Percentiles rank a stretch among this genome's conserved stretches.
Conservation (phyloP, 2,888 invertebrate genomes). For the Tromatobia lineatoria region DNA sequence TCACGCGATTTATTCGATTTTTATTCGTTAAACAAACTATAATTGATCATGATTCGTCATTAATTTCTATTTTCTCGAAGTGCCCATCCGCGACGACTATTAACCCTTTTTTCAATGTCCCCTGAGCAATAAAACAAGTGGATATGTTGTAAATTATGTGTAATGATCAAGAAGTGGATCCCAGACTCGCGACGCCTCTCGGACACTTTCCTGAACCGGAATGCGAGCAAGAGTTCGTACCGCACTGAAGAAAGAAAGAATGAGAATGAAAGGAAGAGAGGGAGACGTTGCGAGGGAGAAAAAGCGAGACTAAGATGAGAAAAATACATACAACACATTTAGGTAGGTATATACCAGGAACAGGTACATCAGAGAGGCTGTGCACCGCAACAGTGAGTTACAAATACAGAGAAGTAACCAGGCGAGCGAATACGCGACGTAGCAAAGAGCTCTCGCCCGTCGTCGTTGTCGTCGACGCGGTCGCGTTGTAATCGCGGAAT, state of each 20-base stretch:
- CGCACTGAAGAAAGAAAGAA: constrained; percentile 44
- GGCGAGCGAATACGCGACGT: constrained; percentile 25
- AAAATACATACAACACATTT: constrained; percentile 29
- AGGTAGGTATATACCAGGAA: neutral
- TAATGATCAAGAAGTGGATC: constrained; percentile 60
- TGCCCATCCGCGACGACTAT: neutral
- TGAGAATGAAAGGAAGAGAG: constrained; percentile 56
- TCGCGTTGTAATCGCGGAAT: constrained; percentile 82
- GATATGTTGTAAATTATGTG: constrained; percentile 55
- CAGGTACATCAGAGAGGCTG: constrained; percentile 12
- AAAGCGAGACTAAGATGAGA: constrained; percentile 26
- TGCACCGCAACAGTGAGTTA: constrained; percentile 14
- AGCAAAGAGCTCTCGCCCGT: constrained; percentile 53
- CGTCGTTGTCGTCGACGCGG: constrained; percentile 61
- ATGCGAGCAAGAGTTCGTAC: constrained; percentile 58
- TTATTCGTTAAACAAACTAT: neutral
- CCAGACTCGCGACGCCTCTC: constrained; percentile 36
- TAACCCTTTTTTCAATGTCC: neutral
- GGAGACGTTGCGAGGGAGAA: constrained; percentile 43
- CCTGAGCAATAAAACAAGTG: constrained; percentile 29
- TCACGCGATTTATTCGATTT: neutral
- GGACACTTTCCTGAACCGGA: constrained; percentile 62
- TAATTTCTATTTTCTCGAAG: neutral
- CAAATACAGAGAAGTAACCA: constrained; percentile 28
- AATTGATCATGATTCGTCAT: neutral